Percentiles rank a stretch among this genome's conserved stretches.
phyloP scores from a whole-genome alignment of 2,113 vertebrate genomes.

The Hypomesus transpacificus region DNA sequence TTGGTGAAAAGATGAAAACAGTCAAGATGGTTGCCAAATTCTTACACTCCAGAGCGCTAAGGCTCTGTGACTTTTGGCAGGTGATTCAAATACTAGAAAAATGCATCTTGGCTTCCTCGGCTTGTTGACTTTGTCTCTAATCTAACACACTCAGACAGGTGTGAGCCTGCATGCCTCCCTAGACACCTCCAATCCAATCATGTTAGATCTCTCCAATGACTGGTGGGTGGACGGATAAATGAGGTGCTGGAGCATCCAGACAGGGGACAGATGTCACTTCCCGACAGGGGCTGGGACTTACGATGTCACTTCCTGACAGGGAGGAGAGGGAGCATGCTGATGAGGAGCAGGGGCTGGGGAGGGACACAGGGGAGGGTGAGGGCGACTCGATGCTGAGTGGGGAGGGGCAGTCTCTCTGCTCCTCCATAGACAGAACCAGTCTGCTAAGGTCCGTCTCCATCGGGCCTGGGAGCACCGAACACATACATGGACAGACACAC shows the following conservation, averaged over 20 bases:
- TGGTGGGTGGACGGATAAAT: too few relatives aligned
- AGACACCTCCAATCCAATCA: neutral
- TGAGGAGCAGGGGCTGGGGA: slow-evolving; percentile 71
- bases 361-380: slow-evolving; percentile 72
- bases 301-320: slow-evolving; percentile 85
- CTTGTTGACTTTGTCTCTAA: neutral
- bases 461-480: slow-evolving; percentile 29
- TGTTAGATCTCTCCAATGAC: neutral
- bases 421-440: slow-evolving; percentile 64
- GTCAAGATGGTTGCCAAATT: too few relatives aligned
- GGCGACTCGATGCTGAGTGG: slow-evolving; percentile 71
- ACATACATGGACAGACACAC: slow-evolving; percentile 7
- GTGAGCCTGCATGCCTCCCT: too few relatives aligned
- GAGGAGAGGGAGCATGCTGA: slow-evolving; percentile 79
- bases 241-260: neutral
- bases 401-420: slow-evolving; percentile 72
- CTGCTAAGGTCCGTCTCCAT: slow-evolving; percentile 57
- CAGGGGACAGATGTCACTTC: neutral
- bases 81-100: too few relatives aligned
- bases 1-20: too few relatives aligned
- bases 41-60: too few relatives aligned
- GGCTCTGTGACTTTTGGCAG: too few relatives aligned
- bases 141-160: too few relatives aligned
- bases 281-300: slow-evolving; percentile 63
- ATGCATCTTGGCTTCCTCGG: neutral